Percentiles rank a stretch among this genome's conserved stretches.
phyloP scores from a whole-genome alignment of 2,113 vertebrate genomes.

The Tragulus kanchil region DNA sequence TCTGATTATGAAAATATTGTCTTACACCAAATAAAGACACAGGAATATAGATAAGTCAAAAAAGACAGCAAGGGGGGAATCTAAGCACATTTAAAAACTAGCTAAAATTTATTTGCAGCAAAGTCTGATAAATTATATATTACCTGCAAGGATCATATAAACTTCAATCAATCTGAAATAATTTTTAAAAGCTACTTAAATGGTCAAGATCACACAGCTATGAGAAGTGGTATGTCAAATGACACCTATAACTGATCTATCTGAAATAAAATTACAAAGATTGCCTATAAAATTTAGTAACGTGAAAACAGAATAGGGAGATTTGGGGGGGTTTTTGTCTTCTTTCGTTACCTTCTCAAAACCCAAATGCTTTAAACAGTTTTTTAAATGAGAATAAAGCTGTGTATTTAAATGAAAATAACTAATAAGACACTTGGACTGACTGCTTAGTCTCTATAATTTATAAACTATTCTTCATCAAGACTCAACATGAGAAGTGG shows the following conservation, averaged over 20 bases:
- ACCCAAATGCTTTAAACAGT: slow-evolving; percentile 17
- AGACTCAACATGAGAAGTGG: neutral
- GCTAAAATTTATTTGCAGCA: slow-evolving; percentile 27
- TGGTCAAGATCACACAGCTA: neutral
- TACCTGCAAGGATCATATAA: neutral
- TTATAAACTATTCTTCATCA: slow-evolving; percentile 38
- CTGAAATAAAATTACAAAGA: neutral
- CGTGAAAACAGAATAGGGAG: neutral
- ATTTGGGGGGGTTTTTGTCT: neutral
- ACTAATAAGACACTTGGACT: neutral
- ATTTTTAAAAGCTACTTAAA: neutral
- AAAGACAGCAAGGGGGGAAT: neutral
- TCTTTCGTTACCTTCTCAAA: neutral
- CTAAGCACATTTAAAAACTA: slow-evolving; percentile 44
- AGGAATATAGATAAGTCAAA: neutral
- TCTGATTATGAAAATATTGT: slow-evolving; percentile 13
- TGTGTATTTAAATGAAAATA: slow-evolving; percentile 12
- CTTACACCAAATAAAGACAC: neutral
- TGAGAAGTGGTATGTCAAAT: neutral
- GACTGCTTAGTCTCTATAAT: neutral
- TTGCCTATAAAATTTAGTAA: neutral
- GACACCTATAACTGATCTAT: neutral
- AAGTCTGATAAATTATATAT: neutral
- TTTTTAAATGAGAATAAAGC: slow-evolving; percentile 27
- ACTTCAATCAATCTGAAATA: slow-evolving; percentile 18